Evolutionary conservation across 1,140 invertebrate species (phyloP).

Genomic region (Berghia stephanieae): DNA sequence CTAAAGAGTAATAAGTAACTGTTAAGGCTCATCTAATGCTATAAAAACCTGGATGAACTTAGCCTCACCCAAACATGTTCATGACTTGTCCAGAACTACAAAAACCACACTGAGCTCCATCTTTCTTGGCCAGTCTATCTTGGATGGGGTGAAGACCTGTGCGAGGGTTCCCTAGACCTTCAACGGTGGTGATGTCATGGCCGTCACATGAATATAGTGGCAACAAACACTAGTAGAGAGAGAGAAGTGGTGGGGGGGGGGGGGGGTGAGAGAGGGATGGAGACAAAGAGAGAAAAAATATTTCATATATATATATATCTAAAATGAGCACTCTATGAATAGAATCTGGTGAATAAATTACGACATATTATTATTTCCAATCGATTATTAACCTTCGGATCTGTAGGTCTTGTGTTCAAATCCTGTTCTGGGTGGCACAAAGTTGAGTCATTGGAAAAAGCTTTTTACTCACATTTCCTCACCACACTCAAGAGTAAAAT

Average conservation of each 20-base stretch:
- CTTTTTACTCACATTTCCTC: too few species aligned
- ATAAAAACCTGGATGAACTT: too few species aligned
- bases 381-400: too few species aligned
- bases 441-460: too few species aligned
- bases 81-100: conserved; percentile 59
- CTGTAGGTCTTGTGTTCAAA: too few species aligned
- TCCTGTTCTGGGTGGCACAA: too few species aligned
- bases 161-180: conserved; percentile 77
- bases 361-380: too few species aligned
- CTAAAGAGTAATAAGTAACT: neutral
- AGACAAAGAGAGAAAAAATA: neutral
- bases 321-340: too few species aligned
- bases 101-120: conserved; percentile 72
- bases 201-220: conserved; percentile 76
- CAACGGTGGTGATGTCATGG: conserved; percentile 81
- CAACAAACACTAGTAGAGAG: conserved; percentile 71
- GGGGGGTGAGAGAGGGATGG: too few species aligned
- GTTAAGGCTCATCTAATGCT: neutral
- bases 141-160: conserved; percentile 52
- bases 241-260: neutral
- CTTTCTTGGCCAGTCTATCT: conserved; percentile 46
- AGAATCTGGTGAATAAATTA: too few species aligned
- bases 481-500: too few species aligned
- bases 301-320: neutral
- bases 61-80: conserved; percentile 56